Evolutionary conservation across 2,797 vertebrate species (phyloP).

Genomic region (Spondyliosoma cantharus): DNA sequence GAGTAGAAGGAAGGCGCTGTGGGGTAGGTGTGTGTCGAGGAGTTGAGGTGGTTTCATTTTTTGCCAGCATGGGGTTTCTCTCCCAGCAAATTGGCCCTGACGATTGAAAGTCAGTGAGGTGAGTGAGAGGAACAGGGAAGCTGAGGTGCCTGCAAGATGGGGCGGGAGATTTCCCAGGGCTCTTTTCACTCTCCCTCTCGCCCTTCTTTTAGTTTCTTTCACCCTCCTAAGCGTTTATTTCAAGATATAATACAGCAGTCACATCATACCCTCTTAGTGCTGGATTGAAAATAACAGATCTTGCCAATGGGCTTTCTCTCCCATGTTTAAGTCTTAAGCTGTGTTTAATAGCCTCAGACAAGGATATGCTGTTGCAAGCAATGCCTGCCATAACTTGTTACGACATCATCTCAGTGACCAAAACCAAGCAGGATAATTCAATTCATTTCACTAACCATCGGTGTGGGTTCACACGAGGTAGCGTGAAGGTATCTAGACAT

Average conservation of each 20-base stretch:
- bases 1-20: slow-evolving; percentile 48
- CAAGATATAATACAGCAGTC: slow-evolving; percentile 41
- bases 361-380: neutral
- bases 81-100: slow-evolving; percentile 77
- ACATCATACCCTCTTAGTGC: slow-evolving; percentile 45
- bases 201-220: slow-evolving; percentile 40
- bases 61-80: slow-evolving; percentile 66
- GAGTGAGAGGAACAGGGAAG: slow-evolving; percentile 65
- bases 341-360: slow-evolving; percentile 19
- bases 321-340: slow-evolving; percentile 28
- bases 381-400: slow-evolving; percentile 10
- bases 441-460: neutral
- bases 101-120: slow-evolving; percentile 78
- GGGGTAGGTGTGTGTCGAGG: slow-evolving; percentile 55
- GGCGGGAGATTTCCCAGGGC: slow-evolving; percentile 65
- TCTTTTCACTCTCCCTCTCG: slow-evolving; percentile 39
- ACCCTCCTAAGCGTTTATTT: slow-evolving; percentile 27
- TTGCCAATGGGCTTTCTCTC: slow-evolving; percentile 26
- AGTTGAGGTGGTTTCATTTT: slow-evolving; percentile 74
- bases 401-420: slow-evolving; percentile 11
- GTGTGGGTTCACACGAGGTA: neutral
- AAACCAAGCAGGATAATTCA: neutral
- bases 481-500: neutral
- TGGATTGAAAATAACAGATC: slow-evolving; percentile 52
- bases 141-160: slow-evolving; percentile 54